Evolutionary conservation across 2,113 vertebrate genomes (phyloP).

Genomic region (Rostratula benghalensis): DNA sequence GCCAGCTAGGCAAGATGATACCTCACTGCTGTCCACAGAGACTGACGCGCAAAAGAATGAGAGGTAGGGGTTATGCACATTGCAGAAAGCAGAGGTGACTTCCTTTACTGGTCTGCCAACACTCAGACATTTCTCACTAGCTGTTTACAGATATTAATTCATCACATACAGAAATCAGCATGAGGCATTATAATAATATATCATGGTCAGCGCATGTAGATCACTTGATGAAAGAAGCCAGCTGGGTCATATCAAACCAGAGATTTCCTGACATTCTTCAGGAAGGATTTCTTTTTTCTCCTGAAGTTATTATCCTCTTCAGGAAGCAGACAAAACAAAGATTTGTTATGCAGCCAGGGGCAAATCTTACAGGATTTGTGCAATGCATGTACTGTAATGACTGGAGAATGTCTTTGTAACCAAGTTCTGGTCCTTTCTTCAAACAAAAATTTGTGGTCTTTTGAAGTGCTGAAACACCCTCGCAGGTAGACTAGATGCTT

Average conservation of each 20-base stretch:
- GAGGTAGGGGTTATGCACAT: neutral
- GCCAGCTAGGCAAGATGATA: neutral
- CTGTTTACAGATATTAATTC: neutral
- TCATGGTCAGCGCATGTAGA: neutral
- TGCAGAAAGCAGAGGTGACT: neutral
- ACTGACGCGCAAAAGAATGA: neutral
- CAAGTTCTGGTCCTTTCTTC: neutral
- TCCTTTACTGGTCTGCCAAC: neutral
- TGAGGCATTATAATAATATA: neutral
- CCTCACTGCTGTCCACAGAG: neutral
- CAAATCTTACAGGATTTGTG: conserved; percentile 27
- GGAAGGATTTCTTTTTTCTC: conserved; percentile 1
- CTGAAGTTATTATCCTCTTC: conserved; percentile 1
- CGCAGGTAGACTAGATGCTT: neutral
- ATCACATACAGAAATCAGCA: neutral
- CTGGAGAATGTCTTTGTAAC: neutral
- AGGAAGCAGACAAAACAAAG: conserved; percentile 41
- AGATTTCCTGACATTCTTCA: conserved; percentile 31
- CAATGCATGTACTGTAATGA: neutral
- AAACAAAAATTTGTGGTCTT: neutral
- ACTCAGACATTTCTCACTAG: neutral
- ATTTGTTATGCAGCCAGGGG: neutral
- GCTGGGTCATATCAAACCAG: neutral
- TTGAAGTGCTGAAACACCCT: neutral
- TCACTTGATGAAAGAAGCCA: neutral